Evolutionary conservation across 2,888 invertebrate species (phyloP).

Genomic region (Protodeltote pygarga): DNA sequence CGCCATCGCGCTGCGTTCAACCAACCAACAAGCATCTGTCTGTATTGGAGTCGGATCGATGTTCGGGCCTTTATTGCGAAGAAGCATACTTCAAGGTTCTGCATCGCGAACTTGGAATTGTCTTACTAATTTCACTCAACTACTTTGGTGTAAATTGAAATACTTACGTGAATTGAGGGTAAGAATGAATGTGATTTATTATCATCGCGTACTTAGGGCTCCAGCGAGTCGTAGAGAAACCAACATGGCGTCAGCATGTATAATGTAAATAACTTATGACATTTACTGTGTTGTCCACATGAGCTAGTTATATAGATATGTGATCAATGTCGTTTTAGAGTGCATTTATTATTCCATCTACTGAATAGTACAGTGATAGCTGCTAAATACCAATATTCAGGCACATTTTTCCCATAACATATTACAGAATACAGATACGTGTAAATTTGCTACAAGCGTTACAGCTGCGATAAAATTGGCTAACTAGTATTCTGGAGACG

Average conservation of each 20-base stretch:
- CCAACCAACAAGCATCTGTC: constrained; percentile 73
- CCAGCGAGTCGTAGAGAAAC: constrained; percentile 72
- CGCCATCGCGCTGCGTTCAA: constrained; percentile 66
- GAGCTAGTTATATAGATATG: constrained; percentile 38
- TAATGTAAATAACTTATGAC: constrained; percentile 84
- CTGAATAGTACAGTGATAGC: constrained; percentile 20
- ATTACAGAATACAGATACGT: constrained; percentile 31
- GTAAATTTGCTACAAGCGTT: constrained; percentile 31
- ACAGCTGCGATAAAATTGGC: constrained; percentile 38
- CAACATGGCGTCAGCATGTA: constrained; percentile 86
- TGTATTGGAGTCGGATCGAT: constrained; percentile 88
- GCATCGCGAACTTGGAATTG: constrained; percentile 90
- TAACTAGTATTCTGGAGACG: constrained; percentile 22
- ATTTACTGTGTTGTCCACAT: constrained; percentile 59
- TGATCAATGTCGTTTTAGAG: too few relatives aligned
- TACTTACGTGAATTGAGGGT: constrained; percentile 83
- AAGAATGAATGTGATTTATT: constrained; percentile 64
- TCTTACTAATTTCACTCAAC: constrained; percentile 87
- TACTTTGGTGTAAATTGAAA: constrained; percentile 88
- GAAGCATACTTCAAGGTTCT: constrained; percentile 89
- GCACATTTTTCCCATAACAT: constrained; percentile 30
- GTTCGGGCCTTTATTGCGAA: constrained; percentile 89
- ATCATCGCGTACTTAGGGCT: constrained; percentile 70
- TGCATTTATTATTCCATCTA: constrained; percentile 18
- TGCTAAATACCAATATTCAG: constrained; percentile 2